phyloP scores from a whole-genome alignment of 92 coral and sea anemone genomes.

The Zoanthus sociatus region DNA sequence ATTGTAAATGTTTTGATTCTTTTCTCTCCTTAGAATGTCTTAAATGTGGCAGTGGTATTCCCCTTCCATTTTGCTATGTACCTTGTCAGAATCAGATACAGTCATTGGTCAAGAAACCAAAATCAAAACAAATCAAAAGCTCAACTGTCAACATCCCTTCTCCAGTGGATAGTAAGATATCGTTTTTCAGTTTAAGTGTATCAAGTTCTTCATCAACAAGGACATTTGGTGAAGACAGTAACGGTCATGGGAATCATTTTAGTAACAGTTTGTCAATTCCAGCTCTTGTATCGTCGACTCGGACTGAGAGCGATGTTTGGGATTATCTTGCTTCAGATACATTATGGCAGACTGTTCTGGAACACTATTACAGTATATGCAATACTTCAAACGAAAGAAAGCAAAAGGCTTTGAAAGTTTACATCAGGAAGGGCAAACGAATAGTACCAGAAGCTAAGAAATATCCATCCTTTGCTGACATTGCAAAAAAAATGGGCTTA shows the following conservation, averaged over 20 bases:
- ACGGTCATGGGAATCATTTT: neutral
- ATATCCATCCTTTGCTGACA: constrained; percentile 79
- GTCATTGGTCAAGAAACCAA: constrained; percentile 52
- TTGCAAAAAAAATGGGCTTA: constrained; percentile 71
- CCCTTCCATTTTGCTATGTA: constrained; percentile 89
- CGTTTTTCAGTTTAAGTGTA: constrained; percentile 67
- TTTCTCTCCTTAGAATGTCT: constrained; percentile 27
- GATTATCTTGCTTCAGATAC: constrained; percentile 77
- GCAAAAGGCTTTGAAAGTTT: constrained; percentile 70
- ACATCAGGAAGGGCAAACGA: constrained; percentile 65
- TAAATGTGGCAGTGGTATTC: constrained; percentile 40
- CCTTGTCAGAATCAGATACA: constrained; percentile 83
- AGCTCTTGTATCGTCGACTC: neutral
- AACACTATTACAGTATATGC: constrained; percentile 88
- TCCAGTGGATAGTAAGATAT: constrained; percentile 80
- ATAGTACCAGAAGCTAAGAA: constrained; percentile 49
- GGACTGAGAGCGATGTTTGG: constrained; percentile 66
- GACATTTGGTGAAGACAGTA: constrained; percentile 5
- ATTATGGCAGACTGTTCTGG: constrained; percentile 91
- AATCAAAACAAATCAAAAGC: constrained; percentile 49
- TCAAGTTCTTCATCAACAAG: constrained; percentile 13
- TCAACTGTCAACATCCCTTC: constrained; percentile 18
- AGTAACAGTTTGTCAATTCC: constrained; percentile 24
- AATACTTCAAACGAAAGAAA: constrained; percentile 62
- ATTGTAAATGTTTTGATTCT: neutral